Percentiles rank a stretch among this genome's conserved stretches.
phyloP scores from a whole-genome alignment of 2,113 vertebrate genomes.

The Lasiurus cinereus region DNA sequence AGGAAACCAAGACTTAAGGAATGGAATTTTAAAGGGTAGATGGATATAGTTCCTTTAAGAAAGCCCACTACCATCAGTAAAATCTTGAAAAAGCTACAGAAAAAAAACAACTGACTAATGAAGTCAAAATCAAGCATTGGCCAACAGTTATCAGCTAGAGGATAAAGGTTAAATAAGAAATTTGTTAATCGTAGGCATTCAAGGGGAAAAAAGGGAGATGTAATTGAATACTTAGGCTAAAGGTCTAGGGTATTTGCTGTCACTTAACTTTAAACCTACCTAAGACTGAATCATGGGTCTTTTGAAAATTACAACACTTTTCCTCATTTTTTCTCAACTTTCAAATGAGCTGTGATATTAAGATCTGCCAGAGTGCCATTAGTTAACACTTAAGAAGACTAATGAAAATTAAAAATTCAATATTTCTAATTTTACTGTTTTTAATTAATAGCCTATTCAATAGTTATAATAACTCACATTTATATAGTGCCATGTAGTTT shows the following conservation, averaged over 20 bases:
- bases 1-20: background rate
- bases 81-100: background rate
- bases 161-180: constrained; percentile 49
- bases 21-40: constrained; percentile 28
- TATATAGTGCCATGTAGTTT: constrained; percentile 51
- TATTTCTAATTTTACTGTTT: constrained; percentile 68
- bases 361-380: constrained; percentile 67
- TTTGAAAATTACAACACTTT: constrained; percentile 44
- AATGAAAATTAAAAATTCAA: constrained; percentile 71
- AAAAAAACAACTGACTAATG: constrained; percentile 42
- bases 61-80: constrained; percentile 42
- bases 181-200: background rate
- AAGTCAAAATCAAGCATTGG: constrained; percentile 16
- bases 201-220: background rate
- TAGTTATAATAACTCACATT: constrained; percentile 72
- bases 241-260: constrained; percentile 29
- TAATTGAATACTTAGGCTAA: constrained; percentile 24
- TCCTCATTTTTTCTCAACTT: constrained; percentile 65
- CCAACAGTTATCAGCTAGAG: constrained; percentile 11
- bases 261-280: constrained; percentile 36
- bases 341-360: constrained; percentile 71
- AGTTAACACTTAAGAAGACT: constrained; percentile 70
- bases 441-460: constrained; percentile 74
- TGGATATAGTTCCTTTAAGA: constrained; percentile 2
- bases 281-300: background rate